Evolutionary conservation across 2,113 vertebrate genomes (phyloP).

Genomic region (Conger conger): DNA sequence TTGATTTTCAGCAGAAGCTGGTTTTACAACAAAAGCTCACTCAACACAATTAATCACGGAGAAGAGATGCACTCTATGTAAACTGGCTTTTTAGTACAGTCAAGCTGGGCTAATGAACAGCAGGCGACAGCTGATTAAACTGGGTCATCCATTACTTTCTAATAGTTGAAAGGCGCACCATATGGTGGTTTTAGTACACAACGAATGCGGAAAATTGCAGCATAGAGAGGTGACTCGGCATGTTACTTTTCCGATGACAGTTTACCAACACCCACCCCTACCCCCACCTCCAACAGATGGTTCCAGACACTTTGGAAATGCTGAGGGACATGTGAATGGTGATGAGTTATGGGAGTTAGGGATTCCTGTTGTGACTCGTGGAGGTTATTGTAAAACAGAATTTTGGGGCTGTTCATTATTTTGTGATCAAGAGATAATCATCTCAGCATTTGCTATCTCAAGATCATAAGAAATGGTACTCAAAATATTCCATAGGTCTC

Average conservation of each 20-base stretch:
- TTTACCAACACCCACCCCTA: background rate
- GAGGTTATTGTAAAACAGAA: background rate
- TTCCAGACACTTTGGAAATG: background rate
- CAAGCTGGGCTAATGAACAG: constrained; percentile 11
- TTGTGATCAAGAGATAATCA: background rate
- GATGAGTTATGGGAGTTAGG: background rate
- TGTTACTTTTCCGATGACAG: background rate
- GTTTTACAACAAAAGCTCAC: constrained; percentile 4
- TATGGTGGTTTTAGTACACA: constrained; percentile 7
- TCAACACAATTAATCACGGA: background rate
- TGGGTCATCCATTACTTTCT: constrained; percentile 9
- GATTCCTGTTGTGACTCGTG: background rate
- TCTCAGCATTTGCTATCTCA: background rate
- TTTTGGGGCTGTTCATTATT: background rate
- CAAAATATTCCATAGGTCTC: background rate
- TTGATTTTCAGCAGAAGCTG: constrained; percentile 3
- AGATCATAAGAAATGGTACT: background rate
- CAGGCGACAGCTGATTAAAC: constrained; percentile 8
- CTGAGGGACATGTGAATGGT: background rate
- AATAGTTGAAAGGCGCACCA: constrained; percentile 8
- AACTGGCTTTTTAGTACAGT: constrained; percentile 9
- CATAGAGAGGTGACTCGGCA: constrained; percentile 5
- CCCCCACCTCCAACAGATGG: background rate
- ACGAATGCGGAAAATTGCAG: background rate
- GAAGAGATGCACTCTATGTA: background rate